phyloP scores from a whole-genome alignment of 2,113 vertebrate genomes.

The Himantopus leucocephalus region DNA sequence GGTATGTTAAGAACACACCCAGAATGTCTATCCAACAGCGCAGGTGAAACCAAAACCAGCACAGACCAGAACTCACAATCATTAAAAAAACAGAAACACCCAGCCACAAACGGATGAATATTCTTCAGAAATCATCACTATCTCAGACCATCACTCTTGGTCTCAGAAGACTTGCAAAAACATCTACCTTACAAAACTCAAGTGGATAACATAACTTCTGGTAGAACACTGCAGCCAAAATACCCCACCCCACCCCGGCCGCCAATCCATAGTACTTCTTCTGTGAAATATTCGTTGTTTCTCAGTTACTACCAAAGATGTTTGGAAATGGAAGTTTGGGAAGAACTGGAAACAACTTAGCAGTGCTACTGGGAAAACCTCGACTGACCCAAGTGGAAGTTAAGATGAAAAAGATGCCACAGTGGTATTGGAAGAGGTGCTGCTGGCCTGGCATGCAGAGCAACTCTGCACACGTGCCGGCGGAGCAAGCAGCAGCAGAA shows the following conservation, averaged over 20 bases:
- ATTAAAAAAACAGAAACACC: neutral
- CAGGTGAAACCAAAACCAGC: neutral
- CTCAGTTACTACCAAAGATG: neutral
- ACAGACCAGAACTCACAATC: neutral
- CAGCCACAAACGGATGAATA: neutral
- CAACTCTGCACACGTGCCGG: accelerated
- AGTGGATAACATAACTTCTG: neutral
- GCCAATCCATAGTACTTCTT: neutral
- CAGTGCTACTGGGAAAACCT: neutral
- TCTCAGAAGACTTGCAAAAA: neutral
- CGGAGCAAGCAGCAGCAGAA: neutral
- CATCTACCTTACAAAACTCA: neutral
- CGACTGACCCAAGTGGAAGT: neutral
- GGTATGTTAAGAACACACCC: neutral
- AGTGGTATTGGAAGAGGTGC: neutral
- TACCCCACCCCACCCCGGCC: neutral
- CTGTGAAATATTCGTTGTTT: neutral
- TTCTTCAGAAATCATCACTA: neutral
- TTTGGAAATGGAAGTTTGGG: neutral
- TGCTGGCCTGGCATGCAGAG: neutral
- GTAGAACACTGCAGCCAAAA: neutral
- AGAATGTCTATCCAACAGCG: neutral
- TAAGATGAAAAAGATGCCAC: neutral
- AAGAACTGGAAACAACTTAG: neutral
- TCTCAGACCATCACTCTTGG: neutral